Conservation (phyloP, 2,797 vertebrate genomes). For the Spondyliosoma cantharus region DNA sequence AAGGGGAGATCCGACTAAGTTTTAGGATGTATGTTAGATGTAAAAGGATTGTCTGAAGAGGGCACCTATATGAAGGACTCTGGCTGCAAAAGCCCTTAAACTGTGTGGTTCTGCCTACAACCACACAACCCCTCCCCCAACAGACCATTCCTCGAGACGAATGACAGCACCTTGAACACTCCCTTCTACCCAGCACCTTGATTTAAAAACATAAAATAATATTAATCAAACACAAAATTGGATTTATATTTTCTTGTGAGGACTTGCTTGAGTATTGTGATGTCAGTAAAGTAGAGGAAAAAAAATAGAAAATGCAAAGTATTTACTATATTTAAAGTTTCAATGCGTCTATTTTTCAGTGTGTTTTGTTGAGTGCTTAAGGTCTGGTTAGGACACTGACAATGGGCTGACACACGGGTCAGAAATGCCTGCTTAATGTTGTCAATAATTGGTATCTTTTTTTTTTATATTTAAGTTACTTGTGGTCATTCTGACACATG, state of each 20-base stretch:
- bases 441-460: slow-evolving; percentile 57
- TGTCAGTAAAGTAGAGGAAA: slow-evolving; percentile 57
- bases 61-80: slow-evolving; percentile 16
- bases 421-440: slow-evolving; percentile 68
- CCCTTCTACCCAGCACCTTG: slow-evolving; percentile 70
- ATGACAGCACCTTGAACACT: slow-evolving; percentile 64
- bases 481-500: slow-evolving; percentile 49
- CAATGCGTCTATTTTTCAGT: slow-evolving; percentile 77
- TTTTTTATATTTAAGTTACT: slow-evolving; percentile 66
- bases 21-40: slow-evolving; percentile 21
- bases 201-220: slow-evolving; percentile 42
- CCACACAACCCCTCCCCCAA: slow-evolving; percentile 12
- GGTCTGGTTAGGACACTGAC: slow-evolving; percentile 44
- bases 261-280: slow-evolving; percentile 73
- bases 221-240: slow-evolving; percentile 56
- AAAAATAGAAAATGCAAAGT: slow-evolving; percentile 54
- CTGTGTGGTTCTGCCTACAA: slow-evolving; percentile 29
- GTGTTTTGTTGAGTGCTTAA: slow-evolving; percentile 62
- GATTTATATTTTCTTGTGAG: slow-evolving; percentile 74
- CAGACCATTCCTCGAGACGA: slow-evolving; percentile 55
- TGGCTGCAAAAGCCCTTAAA: slow-evolving; percentile 25
- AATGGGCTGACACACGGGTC: slow-evolving; percentile 39
- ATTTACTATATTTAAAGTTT: slow-evolving; percentile 80
- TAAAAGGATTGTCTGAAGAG: background rate
- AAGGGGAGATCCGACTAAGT: slow-evolving; percentile 3